phyloP scores from a whole-genome alignment of 2,888 invertebrate species.

The Petrolisthes manimaculis region DNA sequence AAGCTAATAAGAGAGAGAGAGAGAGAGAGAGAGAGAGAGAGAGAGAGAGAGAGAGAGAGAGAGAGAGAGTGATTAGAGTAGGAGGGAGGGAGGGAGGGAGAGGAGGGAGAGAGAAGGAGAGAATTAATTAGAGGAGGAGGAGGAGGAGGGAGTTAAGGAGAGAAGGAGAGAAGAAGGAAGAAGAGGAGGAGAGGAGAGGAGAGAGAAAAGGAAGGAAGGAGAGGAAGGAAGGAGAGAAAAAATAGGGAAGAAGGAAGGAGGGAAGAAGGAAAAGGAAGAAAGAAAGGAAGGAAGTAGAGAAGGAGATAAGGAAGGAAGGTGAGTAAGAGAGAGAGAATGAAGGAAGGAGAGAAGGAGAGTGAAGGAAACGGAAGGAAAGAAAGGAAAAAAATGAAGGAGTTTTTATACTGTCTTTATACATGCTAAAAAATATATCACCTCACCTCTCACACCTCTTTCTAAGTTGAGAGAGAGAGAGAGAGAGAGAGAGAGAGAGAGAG shows the following conservation, averaged over 20 bases:
- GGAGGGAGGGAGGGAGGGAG: not conserved
- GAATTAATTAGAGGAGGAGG: conserved; percentile 5
- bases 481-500: too few relatives aligned
- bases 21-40: conserved; percentile 13
- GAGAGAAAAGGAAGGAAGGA: conserved; percentile 28
- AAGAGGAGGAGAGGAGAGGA: conserved; percentile 19
- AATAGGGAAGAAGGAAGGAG: not conserved
- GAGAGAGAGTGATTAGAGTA: not conserved
- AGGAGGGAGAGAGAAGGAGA: not conserved
- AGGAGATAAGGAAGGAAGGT: not conserved
- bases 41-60: conserved; percentile 4
- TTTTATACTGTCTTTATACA: too few relatives aligned
- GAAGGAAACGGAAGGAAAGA: too few relatives aligned
- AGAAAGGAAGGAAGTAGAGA: not conserved
- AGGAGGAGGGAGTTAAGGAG: conserved; percentile 14
- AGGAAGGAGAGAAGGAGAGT: not conserved
- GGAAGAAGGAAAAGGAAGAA: not conserved
- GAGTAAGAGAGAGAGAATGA: not conserved
- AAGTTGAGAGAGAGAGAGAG: too few relatives aligned
- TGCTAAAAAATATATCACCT: too few relatives aligned
- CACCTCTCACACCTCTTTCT: too few relatives aligned
- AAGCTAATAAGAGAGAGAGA: not conserved
- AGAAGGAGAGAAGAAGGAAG: conserved; percentile 17
- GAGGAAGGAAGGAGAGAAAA: conserved; percentile 7
- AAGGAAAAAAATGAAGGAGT: too few relatives aligned